Evolutionary conservation across 2,797 vertebrate species (phyloP).

Genomic region (Pipistrellus nathusii): DNA sequence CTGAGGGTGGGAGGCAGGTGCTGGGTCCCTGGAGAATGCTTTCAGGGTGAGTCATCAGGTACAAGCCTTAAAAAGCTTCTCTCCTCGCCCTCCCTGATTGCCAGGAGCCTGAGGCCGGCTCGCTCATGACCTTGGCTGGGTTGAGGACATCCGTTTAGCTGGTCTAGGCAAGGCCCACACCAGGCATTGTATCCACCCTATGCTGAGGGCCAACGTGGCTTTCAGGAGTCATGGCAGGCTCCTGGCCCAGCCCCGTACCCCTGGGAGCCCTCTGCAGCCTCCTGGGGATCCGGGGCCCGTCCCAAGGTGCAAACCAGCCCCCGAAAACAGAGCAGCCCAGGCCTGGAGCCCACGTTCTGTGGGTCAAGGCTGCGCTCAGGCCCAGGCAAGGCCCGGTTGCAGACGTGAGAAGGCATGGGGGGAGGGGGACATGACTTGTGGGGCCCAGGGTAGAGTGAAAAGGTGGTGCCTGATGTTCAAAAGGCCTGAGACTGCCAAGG

Average conservation of each 20-base stretch:
- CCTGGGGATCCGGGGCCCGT: too few relatives aligned
- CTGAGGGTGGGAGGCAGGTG: not conserved
- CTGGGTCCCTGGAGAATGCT: rapidly evolving
- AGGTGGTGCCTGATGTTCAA: rapidly evolving
- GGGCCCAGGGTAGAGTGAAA: too few relatives aligned
- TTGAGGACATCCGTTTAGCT: not conserved
- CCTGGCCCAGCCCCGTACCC: not conserved
- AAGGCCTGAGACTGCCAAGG: not conserved
- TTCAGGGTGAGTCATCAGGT: not conserved
- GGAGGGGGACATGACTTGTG: rapidly evolving
- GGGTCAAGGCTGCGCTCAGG: not conserved
- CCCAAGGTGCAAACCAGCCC: not conserved
- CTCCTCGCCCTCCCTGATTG: rapidly evolving
- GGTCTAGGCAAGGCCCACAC: not conserved
- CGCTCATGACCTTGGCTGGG: not conserved
- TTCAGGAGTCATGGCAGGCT: not conserved
- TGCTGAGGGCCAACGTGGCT: rapidly evolving
- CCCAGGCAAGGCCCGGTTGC: not conserved
- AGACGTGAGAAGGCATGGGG: not conserved
- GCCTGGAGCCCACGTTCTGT: not conserved
- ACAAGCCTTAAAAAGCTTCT: not conserved
- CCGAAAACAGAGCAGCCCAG: not conserved
- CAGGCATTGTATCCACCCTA: rapidly evolving
- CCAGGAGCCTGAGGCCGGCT: rapidly evolving
- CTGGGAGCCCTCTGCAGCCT: rapidly evolving